Base-by-base conservation (phyloP, 1,140 invertebrate species). In the Caenorhabditis remanei region DNA sequence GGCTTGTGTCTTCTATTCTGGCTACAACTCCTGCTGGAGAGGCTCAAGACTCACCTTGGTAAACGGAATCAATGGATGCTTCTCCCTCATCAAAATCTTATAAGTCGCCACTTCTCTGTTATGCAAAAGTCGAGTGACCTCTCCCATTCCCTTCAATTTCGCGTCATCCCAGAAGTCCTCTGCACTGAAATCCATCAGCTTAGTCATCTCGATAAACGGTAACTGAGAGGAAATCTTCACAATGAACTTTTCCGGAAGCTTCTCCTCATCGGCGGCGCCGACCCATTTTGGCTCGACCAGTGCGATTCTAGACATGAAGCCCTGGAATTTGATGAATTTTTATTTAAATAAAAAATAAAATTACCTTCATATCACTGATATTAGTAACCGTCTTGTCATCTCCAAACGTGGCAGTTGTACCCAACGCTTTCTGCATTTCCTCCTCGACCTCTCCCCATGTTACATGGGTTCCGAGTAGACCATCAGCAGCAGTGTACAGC, bases 381-480 rank as follows among this genome's bases (percentile, higher is more conserved):
- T 85, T 85, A 0, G 48, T 71, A 43, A 79, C 55, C 16, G 85
- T 85, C 16, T 85, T 85, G 63, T 75, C 58, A 55, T 50, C 40
- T 56, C 85, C 85, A 50, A 85, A 75, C 13, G 14, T 85, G n/a
- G 85, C 85, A 53, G 32, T 53, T 4, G 85, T 85, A 48, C 56
- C 48, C 63, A 85, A 67, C 13, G 85, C 67, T 16, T 85, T 75
- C 24, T 85, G 85, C 85, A 85, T 85, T n/a, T 85, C 48, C 40
- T 85, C 63, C 32, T 75, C 65, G 6, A 85, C 67, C 16, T 85
- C 85, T 53, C 43, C 50, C 85, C 85, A 85, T 16, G 85, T 85
- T 9, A 85, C 85, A 58, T 85, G 85, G 24, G 85, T 85, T 40
- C 65, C 85, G n/a, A 85, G 67, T 19, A 85, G 63, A 32, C 85